Base-by-base conservation (phyloP, 2,888 invertebrate genomes). In the Scelioninae gen. 1 region DNA sequence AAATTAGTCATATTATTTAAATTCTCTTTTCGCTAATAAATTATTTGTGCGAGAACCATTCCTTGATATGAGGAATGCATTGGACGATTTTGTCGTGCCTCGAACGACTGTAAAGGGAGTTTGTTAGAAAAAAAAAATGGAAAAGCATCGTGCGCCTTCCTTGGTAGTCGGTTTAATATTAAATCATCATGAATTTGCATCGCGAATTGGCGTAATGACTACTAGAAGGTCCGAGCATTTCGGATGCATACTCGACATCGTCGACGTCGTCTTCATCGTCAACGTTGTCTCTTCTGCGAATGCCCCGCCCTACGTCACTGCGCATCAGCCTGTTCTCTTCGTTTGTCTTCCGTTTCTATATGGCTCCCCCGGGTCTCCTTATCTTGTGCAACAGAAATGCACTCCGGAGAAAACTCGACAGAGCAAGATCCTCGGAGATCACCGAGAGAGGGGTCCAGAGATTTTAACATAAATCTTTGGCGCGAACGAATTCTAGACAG, bases 121-220 rank as follows among this genome's bases (percentile, higher is more conserved):
- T n/a, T n/a, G n/a, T n/a, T n/a, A n/a, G n/a, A 13, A 9, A 60
- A 78, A 55, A 63, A 74, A 53, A 32, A 31, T 29, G 47, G 13
- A 38, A 38, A 34, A 68, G 4, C 40, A 29, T 9, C 23, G 53
- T 34, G 53, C 65, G 53, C 53, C 68, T 82, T 72, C 63, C 79
- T 45, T 53, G 65, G 71, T 76, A 63, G 86, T 84, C 63, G 85
- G 77, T 84, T 87, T 86, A 76, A 88, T 88, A 89, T 89, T 88
- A 85, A 88, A 88, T 89, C 88, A 88, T 88, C 89, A 89, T 90
- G 89, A 89, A 90, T 88, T 89, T 90, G 88, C 89, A 89, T 89
- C 72, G 75, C 68, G 87, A 87, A 89, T 89, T 89, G 87, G 85
- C 85, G 85, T 89, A 88, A 89, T 86, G 88, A 88, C 87, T 85